These are phyloP conservation scores for Scylla paramamosain DNA, from an alignment of 1,140 invertebrate genomes.

Conservation along the genomic window DNA sequence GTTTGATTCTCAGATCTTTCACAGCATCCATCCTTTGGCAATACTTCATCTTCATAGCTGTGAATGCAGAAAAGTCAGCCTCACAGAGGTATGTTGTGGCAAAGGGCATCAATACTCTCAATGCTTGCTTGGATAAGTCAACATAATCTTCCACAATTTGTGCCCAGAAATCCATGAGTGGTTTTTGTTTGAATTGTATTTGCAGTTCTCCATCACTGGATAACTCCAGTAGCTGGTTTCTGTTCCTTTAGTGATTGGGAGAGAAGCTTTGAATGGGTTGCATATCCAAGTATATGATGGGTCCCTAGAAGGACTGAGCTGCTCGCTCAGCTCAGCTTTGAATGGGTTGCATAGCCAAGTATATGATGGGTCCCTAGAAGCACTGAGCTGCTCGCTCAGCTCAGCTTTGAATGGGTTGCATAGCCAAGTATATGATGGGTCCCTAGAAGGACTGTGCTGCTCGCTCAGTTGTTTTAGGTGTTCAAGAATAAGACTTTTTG, in stretches of 20 bases:
- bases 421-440: neutral
- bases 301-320: neutral
- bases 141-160: constrained; percentile 44
- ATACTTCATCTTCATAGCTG: constrained; percentile 31
- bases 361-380: neutral
- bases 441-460: constrained; percentile 15
- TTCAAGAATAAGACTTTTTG: neutral
- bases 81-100: constrained; percentile 39
- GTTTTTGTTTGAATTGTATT: constrained; percentile 45
- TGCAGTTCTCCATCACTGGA: neutral
- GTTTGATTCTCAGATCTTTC: constrained; percentile 23
- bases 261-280: constrained; percentile 31
- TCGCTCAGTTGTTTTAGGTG: neutral
- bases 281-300: neutral
- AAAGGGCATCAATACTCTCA: constrained; percentile 34
- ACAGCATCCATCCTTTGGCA: constrained; percentile 24
- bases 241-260: constrained; percentile 31
- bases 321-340: neutral
- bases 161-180: constrained; percentile 46
- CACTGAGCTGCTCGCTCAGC: neutral
- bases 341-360: constrained; percentile 23
- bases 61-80: constrained; percentile 7
- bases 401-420: constrained; percentile 11
- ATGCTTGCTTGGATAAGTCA: constrained; percentile 27
- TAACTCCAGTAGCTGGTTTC: neutral